Base-by-base conservation (phyloP, 2,113 vertebrate species). In the Vimba vimba region DNA sequence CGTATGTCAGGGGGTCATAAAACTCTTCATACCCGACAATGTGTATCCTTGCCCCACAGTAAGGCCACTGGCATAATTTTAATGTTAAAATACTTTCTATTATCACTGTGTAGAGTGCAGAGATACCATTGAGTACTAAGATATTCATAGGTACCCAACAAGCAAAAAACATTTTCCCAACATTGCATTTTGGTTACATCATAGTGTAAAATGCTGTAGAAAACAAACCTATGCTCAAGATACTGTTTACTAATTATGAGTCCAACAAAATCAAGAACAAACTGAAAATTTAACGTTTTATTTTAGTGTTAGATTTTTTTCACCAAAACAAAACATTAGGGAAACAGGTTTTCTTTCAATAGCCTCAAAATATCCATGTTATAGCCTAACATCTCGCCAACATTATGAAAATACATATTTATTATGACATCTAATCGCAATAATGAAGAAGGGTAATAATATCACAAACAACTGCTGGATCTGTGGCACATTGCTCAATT, bases 101-200 rank as follows among this genome's bases (percentile, higher is more conserved):
- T 77, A 21, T 55, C 8, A n/a, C 45, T 11, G 45, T 19, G 45
- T 33, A 55, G 1, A 10, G 0, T 75, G 69, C 69, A 47, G 71
- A 47, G 71, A 47, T 47, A 47, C 71, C n/a, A 75, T 39, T 15
- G 71, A 75, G 71, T 0, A 3, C 19, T 12, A 71, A 23, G 19
- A 10, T 36, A 23, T 73, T 43, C 12, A 21, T n/a, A 73, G 69
- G 21, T 43, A 43, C 36, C 36, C 21, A 43, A n/a, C 36, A n/a
- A 10, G 21, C 36, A 73, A 2, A 73, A 73, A 43, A n/a, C 9
- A 2, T 43, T 23, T 71, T 43, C 68, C 36, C 39, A 71, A 43
- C 12, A 75, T 75, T 75, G 71, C 71, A 47, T 47, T 73, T 75
- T 50, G 12, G 73, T 75, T 75, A 17, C 73, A 50, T 50, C 43